Conservation (phyloP, 1,140 invertebrate genomes). For the Drosophila mayri region DNA sequence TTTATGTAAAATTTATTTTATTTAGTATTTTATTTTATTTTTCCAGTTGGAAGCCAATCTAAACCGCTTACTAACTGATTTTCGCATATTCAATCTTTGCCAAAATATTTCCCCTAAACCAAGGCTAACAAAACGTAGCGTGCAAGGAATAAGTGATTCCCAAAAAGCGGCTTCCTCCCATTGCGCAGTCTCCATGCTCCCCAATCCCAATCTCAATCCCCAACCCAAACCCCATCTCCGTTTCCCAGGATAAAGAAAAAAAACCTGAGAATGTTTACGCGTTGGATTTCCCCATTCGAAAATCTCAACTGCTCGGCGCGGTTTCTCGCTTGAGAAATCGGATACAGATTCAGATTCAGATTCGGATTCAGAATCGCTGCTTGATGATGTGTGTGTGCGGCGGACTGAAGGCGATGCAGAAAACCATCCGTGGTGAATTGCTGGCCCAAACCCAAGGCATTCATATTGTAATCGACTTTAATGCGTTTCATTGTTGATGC, state of each 20-base stretch:
- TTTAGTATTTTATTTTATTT: neutral
- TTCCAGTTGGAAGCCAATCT: neutral
- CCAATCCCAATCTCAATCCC: neutral
- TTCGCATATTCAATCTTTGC: conserved; percentile 34
- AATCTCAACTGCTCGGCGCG: conserved; percentile 26
- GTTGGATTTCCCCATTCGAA: conserved; percentile 24
- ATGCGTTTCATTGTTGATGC: conserved; percentile 85
- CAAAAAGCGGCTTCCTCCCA: conserved; percentile 11
- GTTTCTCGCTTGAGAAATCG: conserved; percentile 51
- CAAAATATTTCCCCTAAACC: conserved; percentile 39
- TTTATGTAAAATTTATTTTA: neutral
- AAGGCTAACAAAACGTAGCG: conserved; percentile 48
- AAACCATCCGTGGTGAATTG: conserved; percentile 28
- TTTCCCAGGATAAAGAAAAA: conserved; percentile 7
- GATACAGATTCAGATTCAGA: conserved; percentile 10
- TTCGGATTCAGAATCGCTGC: conserved; percentile 20
- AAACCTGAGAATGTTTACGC: conserved; percentile 44
- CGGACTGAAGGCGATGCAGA: conserved; percentile 20
- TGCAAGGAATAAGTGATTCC: conserved; percentile 42
- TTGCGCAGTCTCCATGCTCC: conserved; percentile 40
- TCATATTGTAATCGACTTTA: conserved; percentile 85
- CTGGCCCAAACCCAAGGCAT: conserved; percentile 33
- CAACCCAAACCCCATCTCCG: neutral
- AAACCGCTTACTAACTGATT: conserved; percentile 1
- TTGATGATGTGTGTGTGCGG: conserved; percentile 56